A percentile compares a stretch with the other conserved stretches of the same genome.
These are phyloP conservation scores for Chaetophractus vellerosus DNA, from an alignment of 2,797 vertebrate species.

Conservation along the genomic window DNA sequence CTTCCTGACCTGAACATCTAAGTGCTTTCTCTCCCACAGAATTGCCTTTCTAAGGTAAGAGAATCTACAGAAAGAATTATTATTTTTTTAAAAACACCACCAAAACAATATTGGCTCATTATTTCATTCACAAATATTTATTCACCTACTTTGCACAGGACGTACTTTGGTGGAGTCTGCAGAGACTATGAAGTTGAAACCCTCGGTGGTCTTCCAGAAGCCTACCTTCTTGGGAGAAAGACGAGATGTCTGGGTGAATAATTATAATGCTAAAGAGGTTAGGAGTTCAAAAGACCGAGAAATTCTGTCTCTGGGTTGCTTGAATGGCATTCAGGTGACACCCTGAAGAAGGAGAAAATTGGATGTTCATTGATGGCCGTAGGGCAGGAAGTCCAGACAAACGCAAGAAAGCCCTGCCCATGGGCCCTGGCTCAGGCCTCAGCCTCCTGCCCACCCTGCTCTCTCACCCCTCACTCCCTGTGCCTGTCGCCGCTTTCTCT, in stretches of 20 bases:
- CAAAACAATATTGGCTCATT: not conserved
- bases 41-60: slow-evolving; percentile 30
- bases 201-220: not conserved
- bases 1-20: not conserved
- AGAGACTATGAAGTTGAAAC: not conserved
- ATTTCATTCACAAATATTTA: not conserved
- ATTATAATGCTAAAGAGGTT: not conserved
- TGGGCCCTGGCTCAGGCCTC: not conserved
- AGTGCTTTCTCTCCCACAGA: not conserved
- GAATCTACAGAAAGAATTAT: not conserved
- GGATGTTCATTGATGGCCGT: not conserved
- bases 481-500: not conserved
- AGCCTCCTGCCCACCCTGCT: not conserved
- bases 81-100: not conserved
- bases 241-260: not conserved
- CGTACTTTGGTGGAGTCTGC: not conserved
- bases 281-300: not conserved
- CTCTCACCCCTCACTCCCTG: not conserved
- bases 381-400: not conserved
- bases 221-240: not conserved
- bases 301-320: not conserved
- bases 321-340: not conserved
- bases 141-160: not conserved
- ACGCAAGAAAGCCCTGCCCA: not conserved
- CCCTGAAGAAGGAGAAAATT: not conserved